Percentiles rank a stretch among this genome's conserved stretches.
Evolutionary conservation across 1,140 invertebrate genomes (phyloP).

Genomic region (Hesperophylax magnus): DNA sequence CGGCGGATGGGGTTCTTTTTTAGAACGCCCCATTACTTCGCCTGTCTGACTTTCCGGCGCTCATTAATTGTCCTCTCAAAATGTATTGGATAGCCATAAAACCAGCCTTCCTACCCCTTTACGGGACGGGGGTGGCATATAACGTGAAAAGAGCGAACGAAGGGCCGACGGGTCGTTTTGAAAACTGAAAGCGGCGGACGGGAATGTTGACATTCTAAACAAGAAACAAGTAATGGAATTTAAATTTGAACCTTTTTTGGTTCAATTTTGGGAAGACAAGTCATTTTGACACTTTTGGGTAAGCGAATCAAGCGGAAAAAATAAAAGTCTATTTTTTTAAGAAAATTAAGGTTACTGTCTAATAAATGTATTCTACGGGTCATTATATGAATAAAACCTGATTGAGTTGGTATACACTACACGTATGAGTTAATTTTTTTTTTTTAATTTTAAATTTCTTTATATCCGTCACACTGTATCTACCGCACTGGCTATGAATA

Average conservation of each 20-base stretch:
- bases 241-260: background rate
- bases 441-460: too few species aligned
- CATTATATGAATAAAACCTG: too few species aligned
- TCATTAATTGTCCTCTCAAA: constrained; percentile 43
- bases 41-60: background rate
- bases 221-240: background rate
- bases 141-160: constrained; percentile 29
- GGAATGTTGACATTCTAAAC: constrained; percentile 26
- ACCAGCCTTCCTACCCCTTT: background rate
- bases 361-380: too few species aligned
- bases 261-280: too few species aligned
- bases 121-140: constrained; percentile 7
- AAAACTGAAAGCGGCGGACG: constrained; percentile 13
- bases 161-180: constrained; percentile 19
- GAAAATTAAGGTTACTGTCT: too few species aligned
- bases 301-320: too few species aligned
- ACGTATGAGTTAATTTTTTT: too few species aligned
- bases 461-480: too few species aligned
- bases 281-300: too few species aligned
- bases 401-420: too few species aligned
- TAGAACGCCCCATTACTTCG: constrained; percentile 33
- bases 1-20: constrained; percentile 12
- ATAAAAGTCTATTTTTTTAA: too few species aligned
- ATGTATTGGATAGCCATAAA: constrained; percentile 47
- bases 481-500: too few species aligned